Base-by-base conservation (phyloP, 2,888 invertebrate genomes). In the Dasysyrphus albostriatus region DNA sequence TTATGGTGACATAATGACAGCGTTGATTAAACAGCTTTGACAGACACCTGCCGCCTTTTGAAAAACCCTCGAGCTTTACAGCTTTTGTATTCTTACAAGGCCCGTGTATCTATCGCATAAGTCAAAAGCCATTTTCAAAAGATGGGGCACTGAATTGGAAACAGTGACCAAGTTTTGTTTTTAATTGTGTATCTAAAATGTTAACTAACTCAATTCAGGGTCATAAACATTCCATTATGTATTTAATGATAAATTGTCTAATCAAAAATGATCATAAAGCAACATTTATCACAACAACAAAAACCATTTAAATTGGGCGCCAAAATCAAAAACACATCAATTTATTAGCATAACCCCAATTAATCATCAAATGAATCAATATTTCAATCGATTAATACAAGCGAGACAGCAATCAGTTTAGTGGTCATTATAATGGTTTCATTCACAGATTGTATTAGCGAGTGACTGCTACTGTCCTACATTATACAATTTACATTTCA, bases 281-380 rank as follows among this genome's bases (percentile, higher is more conserved):
- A 56, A 56, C 32, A 56, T 56, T 34, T 16, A 56, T 56, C 54
- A 32, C 34, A 56, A 56, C 5, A 51, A 51, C 24, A 24, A 24
- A 29, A 29, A 24, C 54, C 14, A 24, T 54, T 14, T 14, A 54
- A 14, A 16, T 6, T 10, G 9, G 34, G 58, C 34, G 58, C 58
- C 58, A 16, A 58, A 54, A 32, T 1, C 2, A n/a, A 37, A 63
- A 63, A 29, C 29, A 63, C n/a, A 47, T 6, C 32, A 63, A 44
- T 63, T 63, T 29, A 63, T 44, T 63, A 63, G 5, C 63, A 63
- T 37, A 63, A 63, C 42, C 29, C 29, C 67, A 67, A 67, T 69
- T 69, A 54, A 69, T 69, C 69, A 69, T 69, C 69, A 69, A 39
- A 24, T 69, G 51, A 54, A 24, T 51, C 39, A 54, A 24, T 54